Conservation (phyloP, 2,113 vertebrate species). For the Hymenochirus boettgeri region DNA sequence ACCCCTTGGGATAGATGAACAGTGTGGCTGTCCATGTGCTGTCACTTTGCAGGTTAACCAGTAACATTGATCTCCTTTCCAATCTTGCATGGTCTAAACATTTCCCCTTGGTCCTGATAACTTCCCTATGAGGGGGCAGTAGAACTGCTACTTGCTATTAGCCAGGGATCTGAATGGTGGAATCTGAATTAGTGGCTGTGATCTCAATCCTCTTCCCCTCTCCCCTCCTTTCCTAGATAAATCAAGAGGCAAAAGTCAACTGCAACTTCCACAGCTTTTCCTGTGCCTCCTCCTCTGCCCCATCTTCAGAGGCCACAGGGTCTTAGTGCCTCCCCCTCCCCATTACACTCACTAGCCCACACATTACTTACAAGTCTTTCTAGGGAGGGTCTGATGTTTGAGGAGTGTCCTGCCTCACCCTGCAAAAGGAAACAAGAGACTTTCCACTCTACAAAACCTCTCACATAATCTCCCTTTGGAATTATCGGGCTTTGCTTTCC, state of each 20-base stretch:
- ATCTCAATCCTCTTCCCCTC: background rate
- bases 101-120: conserved; percentile 18
- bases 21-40: background rate
- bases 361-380: conserved; percentile 38
- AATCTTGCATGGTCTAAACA: background rate
- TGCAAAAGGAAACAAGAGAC: conserved; percentile 14
- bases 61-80: conserved; percentile 12
- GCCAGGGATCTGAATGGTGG: conserved; percentile 14
- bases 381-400: conserved; percentile 37
- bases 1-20: too few relatives aligned
- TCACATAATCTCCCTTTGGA: conserved; percentile 26
- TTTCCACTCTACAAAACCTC: conserved; percentile 25
- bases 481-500: conserved; percentile 7
- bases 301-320: conserved; percentile 31
- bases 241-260: conserved; percentile 21
- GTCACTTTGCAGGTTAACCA: background rate
- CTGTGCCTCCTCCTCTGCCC: conserved; percentile 31
- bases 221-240: conserved; percentile 10
- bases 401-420: conserved; percentile 42
- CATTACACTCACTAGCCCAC: conserved; percentile 26
- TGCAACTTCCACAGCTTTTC: conserved; percentile 23
- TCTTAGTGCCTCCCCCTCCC: conserved; percentile 32
- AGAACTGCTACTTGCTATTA: conserved; percentile 2
- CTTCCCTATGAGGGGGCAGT: conserved; percentile 16
- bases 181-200: conserved; percentile 9